Evolutionary conservation across 2,113 vertebrate species (phyloP).

Genomic region (Pelecanoides urinatrix): DNA sequence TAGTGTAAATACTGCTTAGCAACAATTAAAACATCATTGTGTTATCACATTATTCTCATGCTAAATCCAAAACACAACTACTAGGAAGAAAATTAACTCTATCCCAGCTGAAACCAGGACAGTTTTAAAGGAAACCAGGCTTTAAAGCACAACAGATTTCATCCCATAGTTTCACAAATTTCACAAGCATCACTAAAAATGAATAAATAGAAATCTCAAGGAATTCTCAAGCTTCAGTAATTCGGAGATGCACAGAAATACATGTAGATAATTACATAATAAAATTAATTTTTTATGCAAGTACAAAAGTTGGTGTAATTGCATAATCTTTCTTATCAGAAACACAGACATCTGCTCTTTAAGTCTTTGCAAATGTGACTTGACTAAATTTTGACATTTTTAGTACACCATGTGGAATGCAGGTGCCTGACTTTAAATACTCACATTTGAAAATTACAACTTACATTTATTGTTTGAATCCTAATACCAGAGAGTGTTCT

Average conservation of each 20-base stretch:
- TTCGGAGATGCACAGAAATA: neutral
- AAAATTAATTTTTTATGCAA: neutral
- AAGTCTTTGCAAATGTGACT: neutral
- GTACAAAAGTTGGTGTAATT: neutral
- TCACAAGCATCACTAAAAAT: neutral
- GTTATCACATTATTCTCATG: too few relatives aligned
- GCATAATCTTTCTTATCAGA: neutral
- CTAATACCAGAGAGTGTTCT: neutral
- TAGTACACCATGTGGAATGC: neutral
- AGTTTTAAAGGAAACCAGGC: neutral
- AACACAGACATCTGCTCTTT: neutral
- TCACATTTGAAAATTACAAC: neutral
- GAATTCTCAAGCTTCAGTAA: neutral
- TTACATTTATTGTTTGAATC: neutral
- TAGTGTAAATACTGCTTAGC: too few relatives aligned
- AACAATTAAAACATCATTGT: too few relatives aligned
- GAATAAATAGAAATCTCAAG: neutral
- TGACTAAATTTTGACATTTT: neutral
- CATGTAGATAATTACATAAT: neutral
- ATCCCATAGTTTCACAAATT: neutral
- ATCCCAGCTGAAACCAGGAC: too few relatives aligned
- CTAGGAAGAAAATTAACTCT: too few relatives aligned
- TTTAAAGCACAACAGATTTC: neutral
- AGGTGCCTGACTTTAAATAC: neutral
- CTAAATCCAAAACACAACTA: too few relatives aligned